Conservation (phyloP, 2,797 vertebrate species). For the Enteromius treurensis region DNA sequence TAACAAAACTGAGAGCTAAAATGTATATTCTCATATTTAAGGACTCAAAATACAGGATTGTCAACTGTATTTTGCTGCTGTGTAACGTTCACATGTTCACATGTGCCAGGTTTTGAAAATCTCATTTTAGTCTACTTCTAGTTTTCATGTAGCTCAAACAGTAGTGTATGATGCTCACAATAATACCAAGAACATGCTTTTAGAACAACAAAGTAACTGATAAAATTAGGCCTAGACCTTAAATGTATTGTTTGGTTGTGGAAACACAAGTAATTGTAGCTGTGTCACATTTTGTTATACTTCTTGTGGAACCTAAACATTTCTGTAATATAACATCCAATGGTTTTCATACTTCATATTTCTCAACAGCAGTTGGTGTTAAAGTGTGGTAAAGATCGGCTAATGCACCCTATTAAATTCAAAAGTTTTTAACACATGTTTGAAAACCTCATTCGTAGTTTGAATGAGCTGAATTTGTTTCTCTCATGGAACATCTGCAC, state of each 20-base stretch:
- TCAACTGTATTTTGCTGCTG: neutral
- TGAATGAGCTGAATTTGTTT: neutral
- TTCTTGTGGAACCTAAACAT: neutral
- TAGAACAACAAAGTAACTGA: neutral
- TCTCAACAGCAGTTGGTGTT: neutral
- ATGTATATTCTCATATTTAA: neutral
- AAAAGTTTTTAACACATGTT: constrained; percentile 11
- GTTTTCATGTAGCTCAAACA: neutral
- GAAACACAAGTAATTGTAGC: neutral
- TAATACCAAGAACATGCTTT: neutral
- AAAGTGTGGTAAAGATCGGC: neutral
- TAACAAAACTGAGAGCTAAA: neutral
- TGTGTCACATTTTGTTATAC: neutral
- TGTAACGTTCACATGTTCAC: neutral
- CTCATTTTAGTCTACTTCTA: neutral
- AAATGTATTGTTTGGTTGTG: neutral
- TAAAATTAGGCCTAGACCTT: neutral
- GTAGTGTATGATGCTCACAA: neutral
- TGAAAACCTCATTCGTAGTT: neutral
- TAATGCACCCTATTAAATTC: neutral
- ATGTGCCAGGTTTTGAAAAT: neutral
- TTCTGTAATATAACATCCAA: neutral
- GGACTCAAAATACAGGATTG: neutral
- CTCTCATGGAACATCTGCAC: neutral
- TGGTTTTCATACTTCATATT: neutral